Base-by-base conservation (phyloP, 2,797 vertebrate genomes). In the Morus bassanus region DNA sequence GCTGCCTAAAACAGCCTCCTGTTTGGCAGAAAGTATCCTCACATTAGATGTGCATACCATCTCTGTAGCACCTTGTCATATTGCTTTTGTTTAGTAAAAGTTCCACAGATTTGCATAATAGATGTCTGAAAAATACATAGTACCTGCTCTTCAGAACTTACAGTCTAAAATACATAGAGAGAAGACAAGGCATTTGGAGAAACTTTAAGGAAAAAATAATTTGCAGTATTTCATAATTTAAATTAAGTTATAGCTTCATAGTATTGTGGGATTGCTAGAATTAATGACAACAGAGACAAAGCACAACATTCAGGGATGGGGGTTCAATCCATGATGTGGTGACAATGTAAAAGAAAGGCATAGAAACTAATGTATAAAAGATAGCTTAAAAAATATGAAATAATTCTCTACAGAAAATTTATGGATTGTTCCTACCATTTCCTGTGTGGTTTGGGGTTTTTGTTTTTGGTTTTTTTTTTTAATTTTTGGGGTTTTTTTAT, bases 321-420 rank as follows among this genome's bases (percentile, higher is more conserved):
- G 7, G 8, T 51, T 90, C n/a, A 75, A 37, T 57, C 11, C 11
- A 60, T 45, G 16, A 54, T 5, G 3, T 1, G 2, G 1, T 9
- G 67, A 70, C 11, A 81, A 37, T 18, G 15, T 28, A 75, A 57
- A 82, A 70, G 19, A 28, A 48, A 45, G 18, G 2, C 16, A 53
- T 7, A 64, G 10, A 64, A 60, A 48, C 11, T 37, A 15, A 3
- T 9, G 13, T 43, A 35, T 43, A 37, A 73, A 89, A n/a, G 1
- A 41, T 2, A 69, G 22, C 33, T 48, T 0, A 11, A 35, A 82
- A 56, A 59, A 30, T 3, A 48, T 2, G 0, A 74, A 45, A 45
- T 24, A 51, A 9, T 67, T 50, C 15, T 73, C 18, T 60, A 12
- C 13, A 50, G 30, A 63, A 79, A 67, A 56, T 2, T 0, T 72